A percentile compares a stretch with the other conserved stretches of the same genome.
Conservation (phyloP, 2,888 invertebrate species). For the Rhamnusium bicolor region DNA sequence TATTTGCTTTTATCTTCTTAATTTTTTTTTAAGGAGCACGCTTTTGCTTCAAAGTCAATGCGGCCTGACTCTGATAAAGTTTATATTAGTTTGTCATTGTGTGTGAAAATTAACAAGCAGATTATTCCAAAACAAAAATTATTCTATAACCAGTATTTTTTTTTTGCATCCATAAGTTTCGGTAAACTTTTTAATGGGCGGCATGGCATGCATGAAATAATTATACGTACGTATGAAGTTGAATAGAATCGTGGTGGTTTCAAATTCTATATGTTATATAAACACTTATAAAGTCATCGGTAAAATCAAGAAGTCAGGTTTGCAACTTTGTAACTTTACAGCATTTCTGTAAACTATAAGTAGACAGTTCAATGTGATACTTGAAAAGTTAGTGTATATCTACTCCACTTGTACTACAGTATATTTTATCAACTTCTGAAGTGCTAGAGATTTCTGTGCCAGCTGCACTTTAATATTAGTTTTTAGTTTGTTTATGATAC, state of each 20-base stretch:
- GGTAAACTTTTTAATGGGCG: background rate
- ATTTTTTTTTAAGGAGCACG: no score
- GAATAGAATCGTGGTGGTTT: background rate
- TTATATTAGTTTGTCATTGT: no score
- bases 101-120: no score
- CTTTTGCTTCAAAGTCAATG: no score
- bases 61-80: no score
- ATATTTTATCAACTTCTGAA: conserved; percentile 46
- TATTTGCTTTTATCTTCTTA: no score
- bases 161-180: no score
- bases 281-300: conserved; percentile 28
- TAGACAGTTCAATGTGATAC: conserved; percentile 45
- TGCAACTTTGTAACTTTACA: conserved; percentile 50
- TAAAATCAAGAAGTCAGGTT: conserved; percentile 44
- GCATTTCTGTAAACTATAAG: conserved; percentile 43
- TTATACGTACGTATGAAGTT: background rate
- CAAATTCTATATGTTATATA: background rate
- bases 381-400: conserved; percentile 42
- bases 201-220: background rate
- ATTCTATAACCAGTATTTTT: no score
- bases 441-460: conserved; percentile 10
- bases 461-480: conserved; percentile 32
- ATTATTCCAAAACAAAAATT: no score
- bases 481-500: conserved; percentile 28
- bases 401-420: conserved; percentile 44